phyloP scores from a whole-genome alignment of 2,888 invertebrate species.

The Dolichopus griseipennis region DNA sequence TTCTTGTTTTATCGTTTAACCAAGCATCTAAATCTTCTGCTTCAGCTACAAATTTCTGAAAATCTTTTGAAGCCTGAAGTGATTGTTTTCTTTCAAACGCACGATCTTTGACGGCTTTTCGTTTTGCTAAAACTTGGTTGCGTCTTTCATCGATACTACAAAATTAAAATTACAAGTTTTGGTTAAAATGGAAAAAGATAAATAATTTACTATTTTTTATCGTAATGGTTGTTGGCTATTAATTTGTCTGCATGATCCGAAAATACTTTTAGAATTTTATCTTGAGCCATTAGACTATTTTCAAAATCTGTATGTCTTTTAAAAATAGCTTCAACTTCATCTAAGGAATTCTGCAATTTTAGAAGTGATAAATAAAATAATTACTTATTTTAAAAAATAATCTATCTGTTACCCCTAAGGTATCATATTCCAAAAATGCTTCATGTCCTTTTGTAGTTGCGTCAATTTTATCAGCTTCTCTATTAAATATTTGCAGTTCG shows the following conservation, averaged over 20 bases:
- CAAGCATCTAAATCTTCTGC: conserved; percentile 83
- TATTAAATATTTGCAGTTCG: conserved; percentile 83
- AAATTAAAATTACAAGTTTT: conserved; percentile 4
- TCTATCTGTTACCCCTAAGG: conserved; percentile 62
- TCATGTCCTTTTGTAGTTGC: conserved; percentile 90
- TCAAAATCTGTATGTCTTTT: conserved; percentile 92
- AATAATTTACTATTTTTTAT: conserved; percentile 59
- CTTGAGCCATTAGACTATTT: conserved; percentile 84
- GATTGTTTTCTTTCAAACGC: conserved; percentile 65
- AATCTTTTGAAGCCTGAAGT: conserved; percentile 75
- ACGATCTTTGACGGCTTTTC: conserved; percentile 65
- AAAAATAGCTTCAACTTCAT: conserved; percentile 83
- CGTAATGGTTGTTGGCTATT: conserved; percentile 70
- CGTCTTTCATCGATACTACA: conserved; percentile 60
- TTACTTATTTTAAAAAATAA: neutral
- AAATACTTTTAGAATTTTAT: conserved; percentile 77
- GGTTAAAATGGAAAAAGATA: conserved; percentile 2
- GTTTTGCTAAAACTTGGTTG: conserved; percentile 62
- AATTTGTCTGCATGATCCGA: conserved; percentile 74
- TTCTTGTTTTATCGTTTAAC: conserved; percentile 85
- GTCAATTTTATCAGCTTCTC: conserved; percentile 95
- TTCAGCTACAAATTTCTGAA: conserved; percentile 87
- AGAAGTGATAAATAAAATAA: neutral
- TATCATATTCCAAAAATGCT: conserved; percentile 81
- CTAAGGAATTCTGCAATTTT: conserved; percentile 61